Evolutionary conservation across 2,888 invertebrate species (phyloP).

Genomic region (Clanis bilineata): DNA sequence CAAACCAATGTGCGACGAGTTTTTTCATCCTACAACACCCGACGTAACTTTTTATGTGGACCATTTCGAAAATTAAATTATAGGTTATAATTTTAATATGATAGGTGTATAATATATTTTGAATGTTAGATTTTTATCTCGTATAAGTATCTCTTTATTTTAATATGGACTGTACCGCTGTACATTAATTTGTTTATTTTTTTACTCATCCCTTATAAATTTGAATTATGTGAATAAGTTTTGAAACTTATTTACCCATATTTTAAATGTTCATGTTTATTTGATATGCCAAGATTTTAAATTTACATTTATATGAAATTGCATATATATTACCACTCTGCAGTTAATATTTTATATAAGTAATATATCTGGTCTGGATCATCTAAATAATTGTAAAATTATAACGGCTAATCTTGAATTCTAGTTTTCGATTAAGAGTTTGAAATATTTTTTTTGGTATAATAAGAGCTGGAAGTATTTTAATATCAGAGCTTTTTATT

Average conservation of each 20-base stretch:
- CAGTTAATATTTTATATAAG: too few relatives aligned
- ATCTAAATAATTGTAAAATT: too few relatives aligned
- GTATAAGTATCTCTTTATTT: conserved; percentile 52
- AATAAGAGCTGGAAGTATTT: too few relatives aligned
- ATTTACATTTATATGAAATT: too few relatives aligned
- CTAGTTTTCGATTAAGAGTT: too few relatives aligned
- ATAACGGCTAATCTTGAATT: too few relatives aligned
- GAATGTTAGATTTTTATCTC: conserved; percentile 70
- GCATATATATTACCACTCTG: too few relatives aligned
- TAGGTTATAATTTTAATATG: conserved; percentile 81
- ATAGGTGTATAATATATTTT: conserved; percentile 77
- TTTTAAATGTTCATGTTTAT: background rate
- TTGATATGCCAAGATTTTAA: too few relatives aligned
- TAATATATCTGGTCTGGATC: too few relatives aligned
- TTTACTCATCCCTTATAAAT: conserved; percentile 9
- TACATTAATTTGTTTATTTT: conserved; percentile 15
- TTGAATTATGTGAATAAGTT: background rate
- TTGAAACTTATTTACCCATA: background rate
- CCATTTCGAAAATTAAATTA: conserved; percentile 80
- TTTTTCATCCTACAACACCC: conserved; percentile 75
- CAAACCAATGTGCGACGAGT: conserved; percentile 68
- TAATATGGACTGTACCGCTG: conserved; percentile 11
- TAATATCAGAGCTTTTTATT: too few relatives aligned
- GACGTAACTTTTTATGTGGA: conserved; percentile 63
- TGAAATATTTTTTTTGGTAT: too few relatives aligned